Percentiles rank a stretch among this genome's conserved stretches.
These are phyloP conservation scores for Zaprionus africanus DNA, from an alignment of 1,140 invertebrate genomes.

Conservation along the genomic window DNA sequence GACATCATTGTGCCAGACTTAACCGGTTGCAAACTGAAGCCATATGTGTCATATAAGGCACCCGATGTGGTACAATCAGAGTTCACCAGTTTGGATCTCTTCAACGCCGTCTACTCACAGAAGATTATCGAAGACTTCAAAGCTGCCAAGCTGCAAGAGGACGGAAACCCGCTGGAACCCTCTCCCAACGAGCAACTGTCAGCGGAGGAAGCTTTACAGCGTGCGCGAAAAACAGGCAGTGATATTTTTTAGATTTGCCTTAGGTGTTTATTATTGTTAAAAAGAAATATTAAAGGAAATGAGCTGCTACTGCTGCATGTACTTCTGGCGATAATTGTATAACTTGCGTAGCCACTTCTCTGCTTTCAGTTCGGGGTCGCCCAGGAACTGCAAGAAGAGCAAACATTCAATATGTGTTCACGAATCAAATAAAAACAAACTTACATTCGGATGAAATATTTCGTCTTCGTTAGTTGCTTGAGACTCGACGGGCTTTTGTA, in stretches of 20 bases:
- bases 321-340: constrained; percentile 78
- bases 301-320: constrained; percentile 60
- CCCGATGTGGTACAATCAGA: constrained; percentile 90
- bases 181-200: constrained; percentile 89
- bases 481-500: constrained; percentile 49
- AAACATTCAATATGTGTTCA: constrained; percentile 7
- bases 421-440: constrained; percentile 26
- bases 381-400: constrained; percentile 66
- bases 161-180: constrained; percentile 89
- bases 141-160: constrained; percentile 88
- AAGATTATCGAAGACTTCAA: constrained; percentile 93
- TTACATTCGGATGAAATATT: constrained; percentile 66
- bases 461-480: constrained; percentile 61
- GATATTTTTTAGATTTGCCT: constrained; percentile 88
- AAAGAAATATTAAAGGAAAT: constrained; percentile 22
- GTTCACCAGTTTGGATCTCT: constrained; percentile 94
- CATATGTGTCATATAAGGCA: constrained; percentile 95
- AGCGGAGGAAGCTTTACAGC: constrained; percentile 88
- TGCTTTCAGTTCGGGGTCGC: constrained; percentile 65
- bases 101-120: constrained; percentile 91
- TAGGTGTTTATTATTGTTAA: constrained; percentile 55
- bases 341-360: constrained; percentile 82
- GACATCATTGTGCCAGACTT: constrained; percentile 96
- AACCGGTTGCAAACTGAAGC: constrained; percentile 92
- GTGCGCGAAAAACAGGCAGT: constrained; percentile 90